Evolutionary conservation across 2,888 invertebrate genomes (phyloP), one percentile per base, ranked within the genome.

Genomic region (Tiphia femorata): DNA sequence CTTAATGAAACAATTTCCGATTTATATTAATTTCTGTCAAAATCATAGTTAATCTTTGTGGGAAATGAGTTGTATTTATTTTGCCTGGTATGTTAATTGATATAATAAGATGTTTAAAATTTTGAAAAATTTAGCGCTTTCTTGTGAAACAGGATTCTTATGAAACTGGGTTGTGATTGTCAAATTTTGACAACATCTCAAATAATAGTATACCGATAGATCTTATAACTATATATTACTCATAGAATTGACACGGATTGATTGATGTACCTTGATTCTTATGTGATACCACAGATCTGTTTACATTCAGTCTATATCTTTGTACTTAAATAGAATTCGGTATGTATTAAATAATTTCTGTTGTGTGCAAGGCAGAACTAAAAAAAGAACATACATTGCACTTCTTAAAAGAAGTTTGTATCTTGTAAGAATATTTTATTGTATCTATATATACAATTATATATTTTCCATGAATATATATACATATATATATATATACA

Each of bases 371-470:
- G 14, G 38, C 38, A 21, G 42, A 46, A 49, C 40, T 25, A 38
- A 43, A 27, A 62, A n/a, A 46, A 57, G 10, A 33, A 19, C 20
- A 49, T 29, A 37, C 48, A 55, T 58, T 48, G 51, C 49, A 53
- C 38, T 52, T 49, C 30, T 51, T 63, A 33, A 46, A 43, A 52
- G 30, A 52, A 58, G 20, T 54, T 54, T 58, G 55, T 66, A 62
- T 71, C 58, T 73, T 71, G 70, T 76, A 77, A 78, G 76, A 77
- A 77, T 78, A 77, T 72, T 76, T 77, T 75, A 76, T 77, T 76
- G 74, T 64, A 71, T 61, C 63, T 72, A 73, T 73, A 70, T 64
- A 64, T 50, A 63, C 63, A 65, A 62, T 64, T 64, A 65, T 56
- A 61, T 66, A 62, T 64, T 53, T 60, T 49, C 29, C n/a, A n/a